These are phyloP conservation scores for Ciconia nigra DNA, from an alignment of 2,797 vertebrate species.

Conservation along the genomic window DNA sequence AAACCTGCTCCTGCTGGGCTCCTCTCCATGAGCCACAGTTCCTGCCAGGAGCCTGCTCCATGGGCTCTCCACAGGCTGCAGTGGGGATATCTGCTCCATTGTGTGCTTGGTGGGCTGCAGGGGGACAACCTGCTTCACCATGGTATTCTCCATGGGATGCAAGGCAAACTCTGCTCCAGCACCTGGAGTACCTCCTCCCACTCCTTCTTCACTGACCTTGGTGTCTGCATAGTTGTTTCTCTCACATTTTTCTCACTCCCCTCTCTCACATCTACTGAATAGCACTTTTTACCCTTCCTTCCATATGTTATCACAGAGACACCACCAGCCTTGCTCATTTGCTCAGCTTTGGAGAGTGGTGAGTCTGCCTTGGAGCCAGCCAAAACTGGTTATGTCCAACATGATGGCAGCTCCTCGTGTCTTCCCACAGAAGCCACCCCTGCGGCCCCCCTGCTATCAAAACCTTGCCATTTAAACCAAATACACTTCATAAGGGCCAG, in stretches of 20 bases:
- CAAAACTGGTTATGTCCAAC: neutral
- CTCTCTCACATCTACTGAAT: neutral
- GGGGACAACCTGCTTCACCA: neutral
- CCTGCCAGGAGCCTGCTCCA: neutral
- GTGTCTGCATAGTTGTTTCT: neutral
- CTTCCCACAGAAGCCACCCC: neutral
- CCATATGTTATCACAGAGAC: neutral
- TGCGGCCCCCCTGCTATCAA: rapidly evolving
- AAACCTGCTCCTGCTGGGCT: neutral
- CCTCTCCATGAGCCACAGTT: neutral
- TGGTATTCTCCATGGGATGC: neutral
- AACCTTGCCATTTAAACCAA: neutral
- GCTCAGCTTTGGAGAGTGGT: neutral
- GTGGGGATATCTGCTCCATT: neutral
- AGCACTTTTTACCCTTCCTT: neutral
- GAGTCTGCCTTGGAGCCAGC: rapidly evolving
- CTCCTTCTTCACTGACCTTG: neutral
- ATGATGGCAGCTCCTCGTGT: neutral
- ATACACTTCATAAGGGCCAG: neutral
- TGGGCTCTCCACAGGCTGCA: neutral
- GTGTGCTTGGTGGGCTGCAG: neutral
- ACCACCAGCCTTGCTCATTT: neutral
- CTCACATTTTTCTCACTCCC: neutral
- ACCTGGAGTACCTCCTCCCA: neutral
- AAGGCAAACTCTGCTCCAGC: rapidly evolving